A percentile compares a stretch with the other conserved stretches of the same genome.
Evolutionary conservation across 2,113 vertebrate genomes (phyloP).

Genomic region (Syngnathus floridae): DNA sequence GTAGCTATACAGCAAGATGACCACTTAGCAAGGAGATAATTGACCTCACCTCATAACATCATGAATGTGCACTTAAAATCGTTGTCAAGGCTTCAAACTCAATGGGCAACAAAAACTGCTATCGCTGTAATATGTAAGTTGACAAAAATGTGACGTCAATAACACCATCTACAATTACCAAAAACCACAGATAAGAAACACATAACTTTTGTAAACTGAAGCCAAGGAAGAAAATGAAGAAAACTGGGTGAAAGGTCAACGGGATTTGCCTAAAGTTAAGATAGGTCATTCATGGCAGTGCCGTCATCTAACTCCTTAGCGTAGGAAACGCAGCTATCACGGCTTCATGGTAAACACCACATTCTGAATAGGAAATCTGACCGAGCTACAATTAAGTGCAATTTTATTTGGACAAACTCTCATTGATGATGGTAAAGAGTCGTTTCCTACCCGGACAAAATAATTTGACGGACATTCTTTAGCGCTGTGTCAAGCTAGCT

Average conservation of each 20-base stretch:
- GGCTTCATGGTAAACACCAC: background rate
- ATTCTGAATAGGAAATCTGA: background rate
- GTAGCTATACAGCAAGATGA: no score
- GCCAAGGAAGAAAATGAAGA: background rate
- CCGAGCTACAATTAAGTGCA: background rate
- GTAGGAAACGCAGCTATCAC: background rate
- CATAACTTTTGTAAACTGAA: background rate
- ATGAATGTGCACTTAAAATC: background rate
- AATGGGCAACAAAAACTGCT: background rate
- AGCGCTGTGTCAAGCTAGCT: background rate
- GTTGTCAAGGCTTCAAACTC: background rate
- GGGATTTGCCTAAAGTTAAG: constrained; percentile 27
- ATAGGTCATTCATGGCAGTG: constrained; percentile 11
- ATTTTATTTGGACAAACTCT: background rate
- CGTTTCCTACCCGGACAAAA: constrained; percentile 31
- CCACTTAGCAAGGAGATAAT: no score
- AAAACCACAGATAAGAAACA: background rate
- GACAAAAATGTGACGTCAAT: background rate
- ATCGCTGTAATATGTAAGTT: background rate
- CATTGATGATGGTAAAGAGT: no score
- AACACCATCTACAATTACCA: background rate
- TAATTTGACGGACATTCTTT: constrained; percentile 35
- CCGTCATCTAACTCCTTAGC: background rate
- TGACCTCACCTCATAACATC: no score
- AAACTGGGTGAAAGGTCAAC: constrained; percentile 52